Evolutionary conservation across 2,888 invertebrate species (phyloP).

Genomic region (Embidobia sp.): DNA sequence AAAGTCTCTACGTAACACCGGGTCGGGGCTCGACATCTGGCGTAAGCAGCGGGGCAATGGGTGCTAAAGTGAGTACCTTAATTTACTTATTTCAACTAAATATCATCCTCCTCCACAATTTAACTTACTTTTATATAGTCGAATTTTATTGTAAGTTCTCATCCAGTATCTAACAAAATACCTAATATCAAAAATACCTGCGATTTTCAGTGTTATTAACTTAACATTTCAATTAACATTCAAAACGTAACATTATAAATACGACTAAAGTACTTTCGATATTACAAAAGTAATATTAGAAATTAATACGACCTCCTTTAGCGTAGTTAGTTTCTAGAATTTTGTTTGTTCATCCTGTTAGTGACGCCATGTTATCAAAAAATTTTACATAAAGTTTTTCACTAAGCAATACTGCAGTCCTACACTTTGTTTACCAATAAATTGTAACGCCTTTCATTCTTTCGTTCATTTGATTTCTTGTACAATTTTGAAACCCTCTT

Average conservation of each 20-base stretch:
- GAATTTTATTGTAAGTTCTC: too few species aligned
- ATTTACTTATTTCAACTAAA: slow-evolving; percentile 6
- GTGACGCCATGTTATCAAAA: slow-evolving; percentile 17
- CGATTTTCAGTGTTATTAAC: too few species aligned
- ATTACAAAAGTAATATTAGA: slow-evolving; percentile 10
- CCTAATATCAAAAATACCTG: too few species aligned
- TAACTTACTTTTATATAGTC: slow-evolving; percentile 31
- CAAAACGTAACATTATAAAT: too few species aligned
- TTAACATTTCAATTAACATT: too few species aligned
- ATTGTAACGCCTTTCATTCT: slow-evolving; percentile 36
- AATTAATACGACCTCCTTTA: slow-evolving; percentile 9
- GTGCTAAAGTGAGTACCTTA: slow-evolving; percentile 73
- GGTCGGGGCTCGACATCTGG: slow-evolving; percentile 75
- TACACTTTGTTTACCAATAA: slow-evolving; percentile 37
- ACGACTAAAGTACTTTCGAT: too few species aligned
- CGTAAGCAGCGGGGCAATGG: slow-evolving; percentile 76
- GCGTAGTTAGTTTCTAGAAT: slow-evolving; percentile 18
- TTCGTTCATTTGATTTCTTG: slow-evolving; percentile 41
- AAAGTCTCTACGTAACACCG: slow-evolving; percentile 91
- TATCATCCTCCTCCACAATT: slow-evolving; percentile 11
- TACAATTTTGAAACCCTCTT: slow-evolving; percentile 59
- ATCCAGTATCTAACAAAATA: too few species aligned
- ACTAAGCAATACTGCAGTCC: slow-evolving; percentile 24
- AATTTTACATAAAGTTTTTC: slow-evolving; percentile 12
- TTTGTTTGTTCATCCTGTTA: slow-evolving; percentile 23